Base-by-base conservation (phyloP, 2,113 vertebrate species). In the Echinops telfairi region DNA sequence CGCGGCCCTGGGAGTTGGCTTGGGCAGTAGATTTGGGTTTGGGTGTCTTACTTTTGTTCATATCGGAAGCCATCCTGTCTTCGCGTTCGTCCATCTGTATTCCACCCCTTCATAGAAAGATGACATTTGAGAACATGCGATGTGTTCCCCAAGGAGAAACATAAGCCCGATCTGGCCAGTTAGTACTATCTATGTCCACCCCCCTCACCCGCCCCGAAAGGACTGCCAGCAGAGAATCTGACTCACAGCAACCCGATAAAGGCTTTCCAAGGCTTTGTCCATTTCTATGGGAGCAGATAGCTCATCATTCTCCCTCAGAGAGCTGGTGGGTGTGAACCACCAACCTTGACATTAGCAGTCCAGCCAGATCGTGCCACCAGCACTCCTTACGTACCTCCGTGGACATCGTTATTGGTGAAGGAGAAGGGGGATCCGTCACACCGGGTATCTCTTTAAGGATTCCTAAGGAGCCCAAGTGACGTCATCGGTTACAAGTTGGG, bases 101-200 rank as follows among this genome's bases (percentile, higher is more conserved):
- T 53, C 47, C 47, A 53, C 6, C 60, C 60, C 60, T 62, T 62
- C 22, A 62, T 12, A 62, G 60, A 62, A 62, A 19, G 6, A 62
- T 23, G 22, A 23, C 19, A 62, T 23, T 90, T 83, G 43, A 77
- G 91, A 85, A 71, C 20, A 27, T 40, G 73, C 31, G 19, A 27
- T 6, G 17, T 70, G 40, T 5, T 57, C n/a, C 9, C 2, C 23
- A 71, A 86, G 43, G 23, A 58, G 0, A 90, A 58, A 20, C 20
- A 40, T 60, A 43, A 70, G 58, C n/a, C 8, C 29, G 38, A 92
- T 47, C 27, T 62, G 60, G 36, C 31, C 40, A 62, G 1, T 14
- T 79, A 38, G 25, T 36, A 1, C 11, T 29, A 25, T 22, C 9
- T 0, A 3, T 1, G 10, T 14, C 11, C 31, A 2, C 60, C 17